Evolutionary conservation across 2,113 vertebrate genomes (phyloP).

Genomic region (Oreochromis spilurus): DNA sequence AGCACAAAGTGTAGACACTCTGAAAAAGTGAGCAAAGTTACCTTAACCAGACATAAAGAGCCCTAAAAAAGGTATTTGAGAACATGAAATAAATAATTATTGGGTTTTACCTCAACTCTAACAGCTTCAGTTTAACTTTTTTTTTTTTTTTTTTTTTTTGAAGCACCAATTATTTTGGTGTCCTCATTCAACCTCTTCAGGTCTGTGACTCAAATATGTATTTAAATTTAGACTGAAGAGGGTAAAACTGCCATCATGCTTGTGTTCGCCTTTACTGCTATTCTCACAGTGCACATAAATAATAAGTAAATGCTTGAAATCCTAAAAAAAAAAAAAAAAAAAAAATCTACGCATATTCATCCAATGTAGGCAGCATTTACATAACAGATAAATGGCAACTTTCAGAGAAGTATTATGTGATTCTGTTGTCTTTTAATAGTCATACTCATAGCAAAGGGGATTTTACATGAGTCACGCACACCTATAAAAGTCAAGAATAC

Average conservation of each 20-base stretch:
- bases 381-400: conserved; percentile 6
- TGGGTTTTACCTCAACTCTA: neutral
- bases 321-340: neutral
- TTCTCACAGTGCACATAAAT: neutral
- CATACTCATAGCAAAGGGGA: conserved; percentile 33
- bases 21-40: neutral
- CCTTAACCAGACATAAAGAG: neutral
- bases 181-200: neutral
- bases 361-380: conserved; percentile 56
- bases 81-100: neutral
- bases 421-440: conserved; percentile 23
- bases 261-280: neutral
- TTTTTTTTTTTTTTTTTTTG: no score
- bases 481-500: conserved; percentile 55
- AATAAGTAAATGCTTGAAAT: conserved; percentile 1
- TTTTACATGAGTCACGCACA: conserved; percentile 63
- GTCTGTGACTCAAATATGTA: neutral
- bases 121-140: neutral
- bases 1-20: neutral
- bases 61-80: neutral
- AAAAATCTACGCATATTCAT: neutral
- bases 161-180: neutral
- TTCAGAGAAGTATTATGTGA: conserved; percentile 1
- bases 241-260: neutral
- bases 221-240: neutral